phyloP scores from a whole-genome alignment of 2,888 invertebrate genomes.

The Amblyteles armatorius region DNA sequence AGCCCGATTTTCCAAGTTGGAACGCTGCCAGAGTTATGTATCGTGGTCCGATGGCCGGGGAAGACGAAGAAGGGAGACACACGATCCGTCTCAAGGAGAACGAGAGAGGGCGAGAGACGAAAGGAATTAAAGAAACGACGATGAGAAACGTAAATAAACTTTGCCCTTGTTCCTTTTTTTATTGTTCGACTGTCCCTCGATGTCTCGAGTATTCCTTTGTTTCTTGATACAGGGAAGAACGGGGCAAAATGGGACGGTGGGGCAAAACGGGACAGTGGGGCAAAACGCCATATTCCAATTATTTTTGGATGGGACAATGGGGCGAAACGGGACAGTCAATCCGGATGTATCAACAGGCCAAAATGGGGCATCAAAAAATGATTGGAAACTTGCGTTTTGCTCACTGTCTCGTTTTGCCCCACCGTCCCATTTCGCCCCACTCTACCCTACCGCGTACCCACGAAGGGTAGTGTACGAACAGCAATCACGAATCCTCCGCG shows the following conservation, averaged over 20 bases:
- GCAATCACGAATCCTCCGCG: too few species aligned
- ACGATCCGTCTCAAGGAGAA: slow-evolving; percentile 45
- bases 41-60: slow-evolving; percentile 79
- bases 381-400: too few species aligned
- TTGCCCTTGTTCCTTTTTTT: slow-evolving; percentile 52
- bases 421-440: too few species aligned
- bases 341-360: too few species aligned
- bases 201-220: slow-evolving; percentile 49
- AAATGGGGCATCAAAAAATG: too few species aligned
- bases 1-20: slow-evolving; percentile 80
- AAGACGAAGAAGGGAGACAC: slow-evolving; percentile 67
- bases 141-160: slow-evolving; percentile 61
- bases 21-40: slow-evolving; percentile 80
- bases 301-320: too few species aligned
- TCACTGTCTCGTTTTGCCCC: too few species aligned
- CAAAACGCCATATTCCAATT: too few species aligned
- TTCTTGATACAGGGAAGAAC: slow-evolving; percentile 21
- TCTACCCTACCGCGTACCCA: background rate
- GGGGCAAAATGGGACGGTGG: too few species aligned
- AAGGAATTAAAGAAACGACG: slow-evolving; percentile 30
- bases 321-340: too few species aligned
- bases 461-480: too few species aligned
- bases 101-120: slow-evolving; percentile 17
- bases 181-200: slow-evolving; percentile 43
- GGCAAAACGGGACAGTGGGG: too few species aligned